Evolutionary conservation across 2,888 invertebrate genomes (phyloP).

Genomic region (Drosophila mayaguana): DNA sequence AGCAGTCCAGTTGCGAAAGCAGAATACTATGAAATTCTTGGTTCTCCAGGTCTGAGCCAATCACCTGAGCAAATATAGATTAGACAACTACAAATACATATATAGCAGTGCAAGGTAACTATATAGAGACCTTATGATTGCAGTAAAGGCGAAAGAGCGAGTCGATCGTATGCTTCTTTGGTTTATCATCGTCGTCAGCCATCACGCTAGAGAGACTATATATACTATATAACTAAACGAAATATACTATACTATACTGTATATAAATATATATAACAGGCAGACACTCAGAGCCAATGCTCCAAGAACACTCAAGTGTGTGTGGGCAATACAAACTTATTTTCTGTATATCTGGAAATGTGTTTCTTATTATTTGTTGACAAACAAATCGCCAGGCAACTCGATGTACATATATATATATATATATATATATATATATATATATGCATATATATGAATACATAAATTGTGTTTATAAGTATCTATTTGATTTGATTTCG

Average conservation of each 20-base stretch:
- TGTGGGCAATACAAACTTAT: neutral
- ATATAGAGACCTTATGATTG: slow-evolving; percentile 57
- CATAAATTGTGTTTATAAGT: neutral
- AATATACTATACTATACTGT: slow-evolving; percentile 3
- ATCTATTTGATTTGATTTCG: neutral
- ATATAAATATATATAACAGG: neutral
- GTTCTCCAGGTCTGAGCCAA: slow-evolving; percentile 64
- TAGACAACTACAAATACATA: neutral
- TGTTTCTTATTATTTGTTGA: slow-evolving; percentile 52
- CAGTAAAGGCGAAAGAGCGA: slow-evolving; percentile 68
- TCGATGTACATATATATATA: neutral
- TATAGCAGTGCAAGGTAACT: neutral
- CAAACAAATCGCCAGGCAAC: slow-evolving; percentile 60
- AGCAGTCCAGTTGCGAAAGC: slow-evolving; percentile 73
- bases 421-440: neutral
- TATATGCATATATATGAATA: neutral
- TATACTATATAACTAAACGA: neutral
- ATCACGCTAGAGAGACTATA: slow-evolving; percentile 28
- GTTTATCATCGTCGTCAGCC: slow-evolving; percentile 76
- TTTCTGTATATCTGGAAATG: slow-evolving; percentile 22
- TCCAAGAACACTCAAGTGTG: slow-evolving; percentile 1
- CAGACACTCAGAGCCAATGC: slow-evolving; percentile 14
- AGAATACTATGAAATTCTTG: slow-evolving; percentile 69
- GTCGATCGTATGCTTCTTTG: slow-evolving; percentile 72
- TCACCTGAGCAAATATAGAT: slow-evolving; percentile 25